Conservation (phyloP, 1,140 invertebrate genomes). For the Ericerus pela region DNA sequence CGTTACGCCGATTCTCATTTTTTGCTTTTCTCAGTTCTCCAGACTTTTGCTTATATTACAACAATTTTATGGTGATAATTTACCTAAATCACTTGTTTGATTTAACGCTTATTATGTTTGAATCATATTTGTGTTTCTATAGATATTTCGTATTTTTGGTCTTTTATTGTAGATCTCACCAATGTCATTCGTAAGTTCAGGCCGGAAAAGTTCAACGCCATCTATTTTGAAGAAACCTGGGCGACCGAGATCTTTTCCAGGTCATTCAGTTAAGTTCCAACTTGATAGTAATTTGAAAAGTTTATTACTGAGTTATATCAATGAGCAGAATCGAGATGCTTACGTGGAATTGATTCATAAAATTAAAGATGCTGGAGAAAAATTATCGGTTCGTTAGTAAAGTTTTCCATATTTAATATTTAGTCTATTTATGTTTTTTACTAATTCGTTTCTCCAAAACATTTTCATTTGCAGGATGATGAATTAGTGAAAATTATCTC, state of each 20-base stretch:
- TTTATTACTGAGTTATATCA: neutral
- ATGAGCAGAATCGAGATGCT: neutral
- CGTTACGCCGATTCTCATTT: too few relatives aligned
- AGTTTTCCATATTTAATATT: too few relatives aligned
- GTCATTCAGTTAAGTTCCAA: neutral
- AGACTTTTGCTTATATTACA: too few relatives aligned
- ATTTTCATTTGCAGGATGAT: conserved; percentile 33
- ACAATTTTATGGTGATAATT: too few relatives aligned
- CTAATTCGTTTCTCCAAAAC: conserved; percentile 8
- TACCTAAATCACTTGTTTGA: neutral
- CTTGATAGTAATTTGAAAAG: neutral
- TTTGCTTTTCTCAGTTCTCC: too few relatives aligned
- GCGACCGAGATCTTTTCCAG: neutral
- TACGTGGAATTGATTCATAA: conserved; percentile 26
- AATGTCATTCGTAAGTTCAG: neutral
- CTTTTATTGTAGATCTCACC: neutral
- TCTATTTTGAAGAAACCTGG: neutral
- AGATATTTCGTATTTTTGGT: neutral
- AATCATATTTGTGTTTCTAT: too few relatives aligned
- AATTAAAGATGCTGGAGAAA: conserved; percentile 30
- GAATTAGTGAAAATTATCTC: conserved; percentile 38
- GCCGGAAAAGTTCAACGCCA: neutral
- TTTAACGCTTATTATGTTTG: too few relatives aligned
- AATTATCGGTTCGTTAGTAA: conserved; percentile 20
- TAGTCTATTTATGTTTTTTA: conserved; percentile 1